These are phyloP conservation scores for Sceloporus undulatus DNA, from an alignment of 2,113 vertebrate species.

Conservation along the genomic window DNA sequence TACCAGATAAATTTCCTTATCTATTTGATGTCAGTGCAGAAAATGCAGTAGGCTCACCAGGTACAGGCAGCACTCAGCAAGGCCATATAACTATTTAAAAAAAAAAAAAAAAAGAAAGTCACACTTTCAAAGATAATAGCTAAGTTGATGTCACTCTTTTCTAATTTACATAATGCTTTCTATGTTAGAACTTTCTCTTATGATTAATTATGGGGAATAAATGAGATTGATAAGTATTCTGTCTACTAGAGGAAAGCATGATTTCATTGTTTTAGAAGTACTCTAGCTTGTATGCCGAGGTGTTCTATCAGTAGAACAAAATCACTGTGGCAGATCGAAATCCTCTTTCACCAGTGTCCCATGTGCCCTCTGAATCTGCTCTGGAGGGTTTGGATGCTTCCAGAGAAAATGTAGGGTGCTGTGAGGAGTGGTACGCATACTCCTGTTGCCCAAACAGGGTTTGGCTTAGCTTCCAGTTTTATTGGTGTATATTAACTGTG, in stretches of 20 bases:
- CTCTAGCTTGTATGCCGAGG: not conserved
- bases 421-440: not conserved
- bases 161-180: not conserved
- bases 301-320: not conserved
- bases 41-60: not conserved
- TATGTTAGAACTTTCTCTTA: not conserved
- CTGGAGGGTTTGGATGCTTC: not conserved
- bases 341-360: not conserved
- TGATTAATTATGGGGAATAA: not conserved
- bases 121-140: not conserved
- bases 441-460: not conserved
- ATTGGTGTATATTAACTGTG: slow-evolving; percentile 6
- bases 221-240: not conserved
- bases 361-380: not conserved
- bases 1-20: not conserved
- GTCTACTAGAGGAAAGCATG: slow-evolving; percentile 8
- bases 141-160: not conserved
- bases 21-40: not conserved
- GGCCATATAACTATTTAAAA: not conserved
- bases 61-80: not conserved
- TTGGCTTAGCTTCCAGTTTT: not conserved
- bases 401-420: not conserved
- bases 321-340: not conserved
- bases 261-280: not conserved
- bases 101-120: too few species aligned